Percentiles rank a stretch among this genome's conserved stretches.
Evolutionary conservation across 1,140 invertebrate genomes (phyloP).

Genomic region (Sycophila sp.): DNA sequence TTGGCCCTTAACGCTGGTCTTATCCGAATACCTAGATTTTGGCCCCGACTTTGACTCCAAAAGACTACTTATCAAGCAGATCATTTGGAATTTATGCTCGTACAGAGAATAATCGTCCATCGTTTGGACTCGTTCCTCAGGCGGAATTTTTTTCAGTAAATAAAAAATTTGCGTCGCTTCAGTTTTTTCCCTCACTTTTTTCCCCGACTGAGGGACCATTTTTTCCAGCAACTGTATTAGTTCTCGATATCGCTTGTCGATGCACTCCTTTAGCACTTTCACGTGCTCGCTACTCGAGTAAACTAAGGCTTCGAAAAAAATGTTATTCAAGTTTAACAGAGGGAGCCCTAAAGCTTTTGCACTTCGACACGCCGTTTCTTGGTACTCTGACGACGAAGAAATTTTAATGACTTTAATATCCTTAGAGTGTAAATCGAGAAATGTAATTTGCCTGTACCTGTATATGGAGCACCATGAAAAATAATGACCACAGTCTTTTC

Average conservation of each 20-base stretch:
- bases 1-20: background rate
- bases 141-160: conserved; percentile 38
- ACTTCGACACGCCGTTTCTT: conserved; percentile 49
- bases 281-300: background rate
- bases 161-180: background rate
- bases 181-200: too few relatives aligned
- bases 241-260: conserved; percentile 41
- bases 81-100: conserved; percentile 47
- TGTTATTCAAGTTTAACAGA: conserved; percentile 46
- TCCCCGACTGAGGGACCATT: too few relatives aligned
- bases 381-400: conserved; percentile 51
- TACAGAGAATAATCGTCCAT: conserved; percentile 47
- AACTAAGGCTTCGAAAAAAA: conserved; percentile 45
- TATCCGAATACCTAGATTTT: too few relatives aligned
- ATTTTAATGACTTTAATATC: background rate
- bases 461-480: conserved; percentile 56
- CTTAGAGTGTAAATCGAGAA: background rate
- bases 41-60: too few relatives aligned
- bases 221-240: background rate
- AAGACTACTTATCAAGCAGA: conserved; percentile 38
- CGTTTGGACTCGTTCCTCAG: conserved; percentile 32
- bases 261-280: background rate
- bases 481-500: conserved; percentile 47
- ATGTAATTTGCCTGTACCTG: conserved; percentile 42
- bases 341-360: conserved; percentile 44